Percentiles rank a stretch among this genome's conserved stretches.
Evolutionary conservation across 2,113 vertebrate genomes (phyloP).

Genomic region (Sapajus apella): DNA sequence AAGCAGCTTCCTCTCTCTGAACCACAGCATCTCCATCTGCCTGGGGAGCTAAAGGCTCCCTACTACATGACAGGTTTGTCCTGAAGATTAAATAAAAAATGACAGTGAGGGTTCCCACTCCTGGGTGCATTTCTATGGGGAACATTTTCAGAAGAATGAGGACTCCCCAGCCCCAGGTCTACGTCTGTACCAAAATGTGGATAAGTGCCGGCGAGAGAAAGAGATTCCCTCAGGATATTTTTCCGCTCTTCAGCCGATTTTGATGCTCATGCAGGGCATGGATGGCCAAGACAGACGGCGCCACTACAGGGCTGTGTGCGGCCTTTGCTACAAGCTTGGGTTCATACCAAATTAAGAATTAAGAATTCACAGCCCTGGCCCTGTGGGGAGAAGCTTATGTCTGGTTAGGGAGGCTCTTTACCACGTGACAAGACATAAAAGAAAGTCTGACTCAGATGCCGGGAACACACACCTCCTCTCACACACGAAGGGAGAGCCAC

Average conservation of each 20-base stretch:
- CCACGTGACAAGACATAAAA: background rate
- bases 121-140: background rate
- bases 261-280: background rate
- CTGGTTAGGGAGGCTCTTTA: background rate
- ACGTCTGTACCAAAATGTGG: background rate
- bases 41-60: background rate
- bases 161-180: background rate
- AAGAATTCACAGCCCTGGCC: background rate
- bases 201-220: accelerated
- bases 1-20: background rate
- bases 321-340: accelerated
- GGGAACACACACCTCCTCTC: background rate
- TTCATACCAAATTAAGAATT: no score
- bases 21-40: background rate
- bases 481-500: background rate
- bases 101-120: background rate
- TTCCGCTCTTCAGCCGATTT: background rate
- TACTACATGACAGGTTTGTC: accelerated
- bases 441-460: background rate
- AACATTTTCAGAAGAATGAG: background rate
- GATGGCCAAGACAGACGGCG: accelerated
- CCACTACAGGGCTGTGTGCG: accelerated
- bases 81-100: background rate
- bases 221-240: background rate
- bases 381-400: background rate